Conservation (phyloP, 2,888 invertebrate genomes). For the Coronaproctus castanopsis region DNA sequence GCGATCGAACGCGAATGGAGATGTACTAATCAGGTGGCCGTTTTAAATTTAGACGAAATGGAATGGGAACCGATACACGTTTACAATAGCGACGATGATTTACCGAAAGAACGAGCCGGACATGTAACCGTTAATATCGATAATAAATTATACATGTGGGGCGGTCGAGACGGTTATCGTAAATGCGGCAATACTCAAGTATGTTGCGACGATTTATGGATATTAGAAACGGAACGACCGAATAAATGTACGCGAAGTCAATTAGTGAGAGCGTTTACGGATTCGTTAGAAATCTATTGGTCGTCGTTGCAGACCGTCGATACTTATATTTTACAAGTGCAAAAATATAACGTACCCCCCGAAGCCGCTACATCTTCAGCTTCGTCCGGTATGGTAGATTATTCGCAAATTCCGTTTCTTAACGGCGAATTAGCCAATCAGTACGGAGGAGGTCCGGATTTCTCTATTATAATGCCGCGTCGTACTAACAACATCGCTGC, state of each 20-base stretch:
- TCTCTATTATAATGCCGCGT: too few species aligned
- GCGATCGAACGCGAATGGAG: slow-evolving; percentile 97
- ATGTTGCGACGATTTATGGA: slow-evolving; percentile 91
- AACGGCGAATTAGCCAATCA: slow-evolving; percentile 13
- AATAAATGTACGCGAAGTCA: slow-evolving; percentile 78
- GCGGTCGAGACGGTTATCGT: slow-evolving; percentile 92
- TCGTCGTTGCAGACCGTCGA: slow-evolving; percentile 72
- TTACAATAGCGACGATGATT: slow-evolving; percentile 65
- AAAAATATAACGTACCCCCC: slow-evolving; percentile 46
- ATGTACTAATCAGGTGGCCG: slow-evolving; percentile 90
- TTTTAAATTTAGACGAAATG: slow-evolving; percentile 72
- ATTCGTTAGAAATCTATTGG: slow-evolving; percentile 89
- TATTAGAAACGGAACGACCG: slow-evolving; percentile 81
- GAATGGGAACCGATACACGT: slow-evolving; percentile 81
- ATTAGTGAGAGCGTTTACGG: slow-evolving; percentile 81
- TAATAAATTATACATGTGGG: slow-evolving; percentile 94
- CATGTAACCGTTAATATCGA: slow-evolving; percentile 94
- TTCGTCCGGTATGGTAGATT: slow-evolving; percentile 23
- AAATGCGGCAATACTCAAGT: slow-evolving; percentile 99
- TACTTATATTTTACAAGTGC: slow-evolving; percentile 73
- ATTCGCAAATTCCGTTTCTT: slow-evolving; percentile 19
- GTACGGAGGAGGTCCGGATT: not conserved
- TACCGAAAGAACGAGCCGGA: slow-evolving; percentile 88
- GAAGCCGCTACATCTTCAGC: slow-evolving; percentile 26
- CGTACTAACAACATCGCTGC: not conserved